Percentiles rank a stretch among this genome's conserved stretches.
These are phyloP conservation scores for Cardinalis cardinalis DNA, from an alignment of 2,113 vertebrate species.

Conservation along the genomic window DNA sequence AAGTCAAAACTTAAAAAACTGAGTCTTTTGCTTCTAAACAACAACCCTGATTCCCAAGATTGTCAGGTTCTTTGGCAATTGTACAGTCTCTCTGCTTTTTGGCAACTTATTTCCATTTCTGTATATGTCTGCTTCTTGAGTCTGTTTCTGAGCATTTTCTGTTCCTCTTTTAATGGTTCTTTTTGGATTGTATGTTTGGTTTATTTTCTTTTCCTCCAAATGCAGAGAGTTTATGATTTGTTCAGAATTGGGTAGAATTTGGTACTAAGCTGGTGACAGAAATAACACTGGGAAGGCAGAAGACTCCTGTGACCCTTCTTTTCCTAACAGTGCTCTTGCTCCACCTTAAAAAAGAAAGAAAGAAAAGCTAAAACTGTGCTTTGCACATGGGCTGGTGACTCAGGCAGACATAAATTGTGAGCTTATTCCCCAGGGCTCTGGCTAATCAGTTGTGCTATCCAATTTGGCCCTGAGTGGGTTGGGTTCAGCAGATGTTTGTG, in stretches of 20 bases:
- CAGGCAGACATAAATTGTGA: constrained; percentile 13
- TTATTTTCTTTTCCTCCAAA: neutral
- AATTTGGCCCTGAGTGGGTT: constrained; percentile 25
- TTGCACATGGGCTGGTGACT: constrained; percentile 40
- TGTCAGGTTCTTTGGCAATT: neutral
- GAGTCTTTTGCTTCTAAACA: neutral
- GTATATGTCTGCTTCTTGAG: neutral
- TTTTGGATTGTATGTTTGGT: neutral
- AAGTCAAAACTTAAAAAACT: neutral
- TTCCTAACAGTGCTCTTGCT: neutral
- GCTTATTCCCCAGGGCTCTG: constrained; percentile 18
- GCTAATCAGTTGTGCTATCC: constrained; percentile 32
- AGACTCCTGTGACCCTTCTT: neutral
- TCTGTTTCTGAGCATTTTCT: neutral
- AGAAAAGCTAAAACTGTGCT: neutral
- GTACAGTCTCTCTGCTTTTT: neutral
- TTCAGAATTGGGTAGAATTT: neutral
- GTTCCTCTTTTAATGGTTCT: neutral
- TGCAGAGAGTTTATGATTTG: neutral
- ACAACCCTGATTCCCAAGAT: neutral
- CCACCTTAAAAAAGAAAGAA: neutral
- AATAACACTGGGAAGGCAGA: neutral
- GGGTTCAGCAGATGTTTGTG: constrained; percentile 44
- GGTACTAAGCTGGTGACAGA: neutral
- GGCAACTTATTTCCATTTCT: neutral